These are phyloP conservation scores for Axinella damicornis DNA, from an alignment of 37 sponge, comb jelly and placozoan genomes.

Conservation along the genomic window DNA sequence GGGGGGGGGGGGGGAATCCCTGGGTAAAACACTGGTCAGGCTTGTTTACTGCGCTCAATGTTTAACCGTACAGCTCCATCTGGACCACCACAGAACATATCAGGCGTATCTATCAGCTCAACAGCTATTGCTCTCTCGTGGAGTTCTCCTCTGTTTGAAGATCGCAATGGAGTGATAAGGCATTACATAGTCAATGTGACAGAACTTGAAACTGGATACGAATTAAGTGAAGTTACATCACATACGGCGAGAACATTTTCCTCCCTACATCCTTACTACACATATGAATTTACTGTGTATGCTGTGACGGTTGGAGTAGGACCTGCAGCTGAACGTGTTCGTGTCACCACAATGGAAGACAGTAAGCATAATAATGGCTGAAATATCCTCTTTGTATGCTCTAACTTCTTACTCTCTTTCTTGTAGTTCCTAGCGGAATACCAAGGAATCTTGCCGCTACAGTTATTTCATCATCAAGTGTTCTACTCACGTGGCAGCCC, in stretches of 20 bases:
- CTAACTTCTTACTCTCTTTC: too few relatives aligned
- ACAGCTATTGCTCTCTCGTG: slow-evolving; percentile 2
- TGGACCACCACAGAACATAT: background rate
- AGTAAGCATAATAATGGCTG: background rate
- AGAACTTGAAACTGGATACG: background rate
- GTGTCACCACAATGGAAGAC: slow-evolving; percentile 22
- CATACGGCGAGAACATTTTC: background rate
- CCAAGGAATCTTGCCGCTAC: background rate
- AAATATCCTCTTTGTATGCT: too few relatives aligned
- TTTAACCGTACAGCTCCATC: background rate
- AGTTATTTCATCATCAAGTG: background rate
- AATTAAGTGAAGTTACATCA: background rate
- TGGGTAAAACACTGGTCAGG: background rate
- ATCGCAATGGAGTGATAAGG: slow-evolving; percentile 37
- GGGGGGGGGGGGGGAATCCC: too few relatives aligned
- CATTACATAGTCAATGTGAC: slow-evolving; percentile 8
- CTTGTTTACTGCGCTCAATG: too few relatives aligned
- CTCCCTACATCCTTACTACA: slow-evolving; percentile 35
- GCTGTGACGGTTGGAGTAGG: slow-evolving; percentile 35
- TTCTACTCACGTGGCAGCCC: slow-evolving; percentile 14
- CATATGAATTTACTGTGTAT: slow-evolving; percentile 24
- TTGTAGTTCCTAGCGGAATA: background rate
- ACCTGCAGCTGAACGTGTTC: slow-evolving; percentile 6
- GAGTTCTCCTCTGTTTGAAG: slow-evolving; percentile 21
- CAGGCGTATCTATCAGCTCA: background rate